Conservation (phyloP, 2,888 invertebrate species). For the Eumerus sabulonum region DNA sequence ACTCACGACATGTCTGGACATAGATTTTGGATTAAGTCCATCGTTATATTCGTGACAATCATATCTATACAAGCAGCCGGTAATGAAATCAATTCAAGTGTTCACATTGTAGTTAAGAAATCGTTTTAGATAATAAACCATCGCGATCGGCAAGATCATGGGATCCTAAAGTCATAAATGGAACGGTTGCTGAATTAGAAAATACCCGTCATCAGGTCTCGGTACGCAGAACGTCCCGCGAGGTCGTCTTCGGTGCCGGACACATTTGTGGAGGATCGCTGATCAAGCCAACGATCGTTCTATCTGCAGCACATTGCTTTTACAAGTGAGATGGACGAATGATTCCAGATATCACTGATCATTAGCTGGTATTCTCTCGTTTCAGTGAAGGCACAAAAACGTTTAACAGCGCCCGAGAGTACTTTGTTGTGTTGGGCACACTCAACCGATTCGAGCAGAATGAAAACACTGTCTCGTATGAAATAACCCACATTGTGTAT, state of each 20-base stretch:
- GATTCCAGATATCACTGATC: background rate
- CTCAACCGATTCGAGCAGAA: constrained; percentile 73
- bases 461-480: constrained; percentile 72
- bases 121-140: too few relatives aligned
- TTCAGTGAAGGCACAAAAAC: constrained; percentile 9
- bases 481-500: constrained; percentile 70
- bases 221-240: constrained; percentile 71
- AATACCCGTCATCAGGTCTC: constrained; percentile 75
- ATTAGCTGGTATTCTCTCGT: background rate
- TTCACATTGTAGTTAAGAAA: too few relatives aligned
- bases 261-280: constrained; percentile 76
- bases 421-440: constrained; percentile 76
- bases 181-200: constrained; percentile 70
- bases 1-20: constrained; percentile 16
- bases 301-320: constrained; percentile 77
- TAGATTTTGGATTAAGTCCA: background rate
- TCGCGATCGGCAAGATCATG: background rate
- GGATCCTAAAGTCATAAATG: constrained; percentile 72
- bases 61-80: constrained; percentile 17
- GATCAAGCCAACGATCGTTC: constrained; percentile 72
- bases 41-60: background rate
- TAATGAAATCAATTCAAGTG: background rate
- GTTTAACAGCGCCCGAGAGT: constrained; percentile 56
- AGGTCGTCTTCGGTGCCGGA: constrained; percentile 74
- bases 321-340: constrained; percentile 72